Percentiles rank a stretch among this genome's conserved stretches.
These are phyloP conservation scores for Drosophila asahinai DNA, from an alignment of 1,140 invertebrate species.

Conservation along the genomic window DNA sequence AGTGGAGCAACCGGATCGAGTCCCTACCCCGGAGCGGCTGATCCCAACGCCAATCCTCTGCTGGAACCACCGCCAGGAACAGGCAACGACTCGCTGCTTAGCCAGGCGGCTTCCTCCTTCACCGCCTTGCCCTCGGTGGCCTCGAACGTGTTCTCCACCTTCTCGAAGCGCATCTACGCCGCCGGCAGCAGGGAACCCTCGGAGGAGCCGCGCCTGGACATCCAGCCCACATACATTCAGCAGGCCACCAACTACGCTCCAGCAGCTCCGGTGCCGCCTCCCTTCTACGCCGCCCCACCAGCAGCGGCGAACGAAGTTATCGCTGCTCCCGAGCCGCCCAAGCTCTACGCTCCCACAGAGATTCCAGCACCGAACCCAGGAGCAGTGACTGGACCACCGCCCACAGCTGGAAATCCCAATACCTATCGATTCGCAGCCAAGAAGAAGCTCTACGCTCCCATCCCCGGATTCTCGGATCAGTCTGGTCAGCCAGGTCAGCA, in stretches of 20 bases:
- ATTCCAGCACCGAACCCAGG: constrained; percentile 43
- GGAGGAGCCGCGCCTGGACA: constrained; percentile 67
- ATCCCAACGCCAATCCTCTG: constrained; percentile 73
- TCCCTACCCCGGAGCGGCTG: constrained; percentile 29
- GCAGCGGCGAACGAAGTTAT: constrained; percentile 23
- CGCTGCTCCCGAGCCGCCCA: constrained; percentile 69
- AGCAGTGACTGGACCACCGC: constrained; percentile 25
- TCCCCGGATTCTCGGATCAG: constrained; percentile 86
- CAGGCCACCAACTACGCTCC: constrained; percentile 48
- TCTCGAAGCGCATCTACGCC: constrained; percentile 86
- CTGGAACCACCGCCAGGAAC: constrained; percentile 61
- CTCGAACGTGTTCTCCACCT: constrained; percentile 87
- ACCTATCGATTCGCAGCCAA: constrained; percentile 86
- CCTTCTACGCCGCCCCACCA: constrained; percentile 65
- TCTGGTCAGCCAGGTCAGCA: constrained; percentile 20
- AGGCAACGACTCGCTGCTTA: constrained; percentile 80
- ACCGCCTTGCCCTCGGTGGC: constrained; percentile 87
- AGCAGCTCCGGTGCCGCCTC: constrained; percentile 35
- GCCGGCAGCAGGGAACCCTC: constrained; percentile 47
- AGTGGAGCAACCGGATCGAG: constrained; percentile 24
- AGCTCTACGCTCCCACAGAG: constrained; percentile 80
- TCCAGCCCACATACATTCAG: constrained; percentile 74
- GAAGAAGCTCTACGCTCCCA: constrained; percentile 87
- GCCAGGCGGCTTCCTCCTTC: constrained; percentile 87
- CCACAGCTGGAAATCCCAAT: constrained; percentile 82